Percentiles rank a stretch among this genome's conserved stretches.
Evolutionary conservation across 1,140 invertebrate species (phyloP).

Genomic region (Sipha flava): DNA sequence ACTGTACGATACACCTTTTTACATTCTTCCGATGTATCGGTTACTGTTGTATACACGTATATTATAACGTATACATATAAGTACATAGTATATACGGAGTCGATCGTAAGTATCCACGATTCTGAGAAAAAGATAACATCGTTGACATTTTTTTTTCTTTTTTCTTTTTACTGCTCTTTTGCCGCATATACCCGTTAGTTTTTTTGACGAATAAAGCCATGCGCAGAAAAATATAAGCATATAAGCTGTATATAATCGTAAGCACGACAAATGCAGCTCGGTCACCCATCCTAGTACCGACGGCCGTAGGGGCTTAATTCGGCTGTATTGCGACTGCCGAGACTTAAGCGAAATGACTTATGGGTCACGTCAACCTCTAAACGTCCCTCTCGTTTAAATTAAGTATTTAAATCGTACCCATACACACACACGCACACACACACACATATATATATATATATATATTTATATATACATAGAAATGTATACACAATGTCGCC

Average conservation of each 20-base stretch:
- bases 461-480: too few species aligned
- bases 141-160: not conserved
- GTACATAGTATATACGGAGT: too few species aligned
- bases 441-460: too few species aligned
- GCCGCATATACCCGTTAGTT: too few species aligned
- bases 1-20: not conserved
- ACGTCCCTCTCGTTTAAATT: not conserved
- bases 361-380: not conserved
- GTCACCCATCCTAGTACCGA: not conserved
- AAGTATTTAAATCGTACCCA: too few species aligned
- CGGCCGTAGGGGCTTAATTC: not conserved
- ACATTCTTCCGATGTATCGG: constrained; percentile 1
- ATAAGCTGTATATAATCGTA: not conserved
- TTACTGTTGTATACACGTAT: not conserved
- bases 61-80: too few species aligned
- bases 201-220: not conserved
- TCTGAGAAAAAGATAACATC: not conserved
- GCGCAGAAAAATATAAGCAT: not conserved
- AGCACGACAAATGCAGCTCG: not conserved
- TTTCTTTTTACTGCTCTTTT: not conserved
- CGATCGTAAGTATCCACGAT: too few species aligned
- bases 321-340: not conserved
- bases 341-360: not conserved
- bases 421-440: too few species aligned
- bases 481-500: too few species aligned